phyloP scores from a whole-genome alignment of 2,113 vertebrate genomes.

The Ailurus styani region DNA sequence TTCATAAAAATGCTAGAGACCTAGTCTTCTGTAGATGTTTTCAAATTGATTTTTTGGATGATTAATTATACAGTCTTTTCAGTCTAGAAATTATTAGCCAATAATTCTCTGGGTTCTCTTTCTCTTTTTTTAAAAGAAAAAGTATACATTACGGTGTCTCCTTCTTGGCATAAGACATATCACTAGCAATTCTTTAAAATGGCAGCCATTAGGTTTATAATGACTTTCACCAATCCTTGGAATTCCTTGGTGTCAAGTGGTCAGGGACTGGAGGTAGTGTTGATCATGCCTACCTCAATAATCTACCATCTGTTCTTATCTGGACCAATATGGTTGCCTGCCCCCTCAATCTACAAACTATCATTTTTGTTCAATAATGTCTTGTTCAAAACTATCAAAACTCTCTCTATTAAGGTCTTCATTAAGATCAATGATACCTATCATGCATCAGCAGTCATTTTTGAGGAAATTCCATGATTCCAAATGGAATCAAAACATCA shows the following conservation, averaged over 20 bases:
- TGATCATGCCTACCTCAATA: not conserved
- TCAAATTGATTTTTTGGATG: constrained; percentile 55
- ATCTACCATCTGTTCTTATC: not conserved
- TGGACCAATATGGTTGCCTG: not conserved
- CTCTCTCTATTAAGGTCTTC: not conserved
- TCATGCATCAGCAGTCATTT: not conserved
- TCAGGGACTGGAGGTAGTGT: not conserved
- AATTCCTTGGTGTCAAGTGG: not conserved
- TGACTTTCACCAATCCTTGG: not conserved
- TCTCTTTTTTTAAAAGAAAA: not conserved
- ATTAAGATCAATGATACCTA: not conserved
- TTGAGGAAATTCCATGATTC: not conserved
- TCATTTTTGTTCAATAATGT: not conserved
- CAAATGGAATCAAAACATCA: too few species aligned
- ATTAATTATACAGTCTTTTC: constrained; percentile 43
- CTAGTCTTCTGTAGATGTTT: constrained; percentile 38
- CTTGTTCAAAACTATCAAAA: not conserved
- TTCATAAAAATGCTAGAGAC: constrained; percentile 42
- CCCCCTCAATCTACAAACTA: not conserved
- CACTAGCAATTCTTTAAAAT: constrained; percentile 33
- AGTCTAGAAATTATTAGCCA: constrained; percentile 34
- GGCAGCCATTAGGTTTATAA: not conserved
- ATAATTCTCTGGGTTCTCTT: constrained; percentile 7
- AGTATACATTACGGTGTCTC: not conserved
- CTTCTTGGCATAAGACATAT: not conserved